phyloP scores from a whole-genome alignment of 1,140 invertebrate genomes.

The Pseudomyrmex flavicornis region DNA sequence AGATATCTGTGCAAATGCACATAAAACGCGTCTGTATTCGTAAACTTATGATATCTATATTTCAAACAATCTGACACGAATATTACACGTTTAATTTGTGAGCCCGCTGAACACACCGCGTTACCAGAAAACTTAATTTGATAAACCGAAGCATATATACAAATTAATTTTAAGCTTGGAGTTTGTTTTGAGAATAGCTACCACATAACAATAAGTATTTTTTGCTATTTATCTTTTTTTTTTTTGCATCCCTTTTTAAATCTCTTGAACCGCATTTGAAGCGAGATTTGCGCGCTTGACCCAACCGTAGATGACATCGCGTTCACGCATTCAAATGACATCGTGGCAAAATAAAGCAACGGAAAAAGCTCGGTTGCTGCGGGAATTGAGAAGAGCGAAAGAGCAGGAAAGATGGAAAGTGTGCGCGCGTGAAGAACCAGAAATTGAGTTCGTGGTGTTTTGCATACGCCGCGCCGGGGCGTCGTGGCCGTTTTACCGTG shows the following conservation, averaged over 20 bases:
- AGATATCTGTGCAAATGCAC: background rate
- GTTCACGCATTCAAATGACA: slow-evolving; percentile 31
- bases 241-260: background rate
- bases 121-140: no score
- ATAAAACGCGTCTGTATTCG: background rate
- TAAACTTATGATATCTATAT: background rate
- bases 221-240: background rate
- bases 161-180: background rate
- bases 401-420: slow-evolving; percentile 37
- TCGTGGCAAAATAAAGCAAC: slow-evolving; percentile 25
- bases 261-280: slow-evolving; percentile 8
- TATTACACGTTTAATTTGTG: background rate
- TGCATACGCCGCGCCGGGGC: slow-evolving; percentile 42
- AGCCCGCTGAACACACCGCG: no score
- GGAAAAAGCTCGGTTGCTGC: background rate
- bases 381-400: slow-evolving; percentile 34
- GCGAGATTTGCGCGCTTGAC: slow-evolving; percentile 15
- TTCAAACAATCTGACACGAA: slow-evolving; percentile 3
- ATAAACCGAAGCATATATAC: no score
- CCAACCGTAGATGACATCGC: slow-evolving; percentile 9
- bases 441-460: slow-evolving; percentile 66
- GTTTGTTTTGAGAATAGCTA: no score
- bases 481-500: slow-evolving; percentile 25
- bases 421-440: slow-evolving; percentile 13
- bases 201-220: background rate